Evolutionary conservation across 2,888 invertebrate genomes (phyloP).

Genomic region (Heteromurus nitidus): DNA sequence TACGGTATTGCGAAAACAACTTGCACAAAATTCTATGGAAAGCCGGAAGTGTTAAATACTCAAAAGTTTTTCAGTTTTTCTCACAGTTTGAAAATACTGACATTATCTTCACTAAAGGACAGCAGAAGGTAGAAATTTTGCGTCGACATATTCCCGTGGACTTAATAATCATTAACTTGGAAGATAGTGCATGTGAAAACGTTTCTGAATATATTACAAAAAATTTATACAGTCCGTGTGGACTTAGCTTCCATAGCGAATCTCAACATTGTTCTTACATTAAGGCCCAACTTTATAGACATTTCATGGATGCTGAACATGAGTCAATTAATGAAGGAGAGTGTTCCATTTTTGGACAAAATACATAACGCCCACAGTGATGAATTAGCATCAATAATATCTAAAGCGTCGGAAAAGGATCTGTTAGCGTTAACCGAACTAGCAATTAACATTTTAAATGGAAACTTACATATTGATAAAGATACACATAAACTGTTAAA

Average conservation of each 20-base stretch:
- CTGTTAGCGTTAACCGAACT: conserved; percentile 32
- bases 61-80: not conserved
- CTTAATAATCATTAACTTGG: not conserved
- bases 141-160: not conserved
- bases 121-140: conserved; percentile 6
- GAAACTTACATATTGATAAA: conserved; percentile 6
- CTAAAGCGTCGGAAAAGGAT: not conserved
- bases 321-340: conserved; percentile 7
- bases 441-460: conserved; percentile 6
- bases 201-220: not conserved
- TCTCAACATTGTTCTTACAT: conserved; percentile 27
- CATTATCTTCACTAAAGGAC: conserved; percentile 48
- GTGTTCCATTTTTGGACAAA: not conserved
- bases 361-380: not conserved
- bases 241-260: conserved; percentile 21
- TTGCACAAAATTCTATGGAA: conserved; percentile 45
- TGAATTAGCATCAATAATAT: not conserved
- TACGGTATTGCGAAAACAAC: conserved; percentile 41
- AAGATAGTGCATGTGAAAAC: not conserved
- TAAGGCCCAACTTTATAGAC: conserved; percentile 11
- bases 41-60: not conserved
- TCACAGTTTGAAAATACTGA: not conserved
- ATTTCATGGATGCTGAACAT: conserved; percentile 1
- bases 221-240: conserved; percentile 18
- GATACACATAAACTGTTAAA: not conserved